These are phyloP conservation scores for Heteronetta atricapilla DNA, from an alignment of 2,113 vertebrate genomes.

Conservation along the genomic window DNA sequence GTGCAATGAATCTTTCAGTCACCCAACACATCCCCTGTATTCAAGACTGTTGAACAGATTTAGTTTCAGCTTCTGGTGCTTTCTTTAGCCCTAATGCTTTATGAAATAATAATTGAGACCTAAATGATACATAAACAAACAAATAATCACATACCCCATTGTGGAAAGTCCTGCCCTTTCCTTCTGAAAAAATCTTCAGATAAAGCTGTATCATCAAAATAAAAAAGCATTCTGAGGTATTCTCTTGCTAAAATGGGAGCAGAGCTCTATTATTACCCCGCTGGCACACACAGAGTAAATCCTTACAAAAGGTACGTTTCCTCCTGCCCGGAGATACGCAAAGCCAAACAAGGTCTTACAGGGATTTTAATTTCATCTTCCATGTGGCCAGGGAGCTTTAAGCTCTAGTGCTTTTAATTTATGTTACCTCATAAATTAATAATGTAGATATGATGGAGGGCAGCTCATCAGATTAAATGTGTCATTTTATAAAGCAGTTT, in stretches of 20 bases:
- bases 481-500: constrained; percentile 39
- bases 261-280: not conserved
- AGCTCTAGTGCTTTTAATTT: constrained; percentile 69
- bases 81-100: not conserved
- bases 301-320: not conserved
- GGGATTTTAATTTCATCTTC: constrained; percentile 26
- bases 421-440: constrained; percentile 65
- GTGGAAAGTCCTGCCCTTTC: not conserved
- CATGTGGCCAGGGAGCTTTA: constrained; percentile 37
- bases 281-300: not conserved
- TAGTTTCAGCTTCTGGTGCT: not conserved
- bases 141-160: not conserved
- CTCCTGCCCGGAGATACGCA: not conserved
- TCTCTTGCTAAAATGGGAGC: not conserved
- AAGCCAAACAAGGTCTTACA: not conserved
- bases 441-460: constrained; percentile 36
- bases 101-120: not conserved
- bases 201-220: not conserved
- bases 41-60: not conserved
- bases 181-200: not conserved
- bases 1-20: not conserved
- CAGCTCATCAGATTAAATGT: constrained; percentile 51
- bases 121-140: not conserved
- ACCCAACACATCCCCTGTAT: not conserved
- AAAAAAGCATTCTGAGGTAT: not conserved